Conservation (phyloP, 1,140 invertebrate species). For the Aplysia californica region DNA sequence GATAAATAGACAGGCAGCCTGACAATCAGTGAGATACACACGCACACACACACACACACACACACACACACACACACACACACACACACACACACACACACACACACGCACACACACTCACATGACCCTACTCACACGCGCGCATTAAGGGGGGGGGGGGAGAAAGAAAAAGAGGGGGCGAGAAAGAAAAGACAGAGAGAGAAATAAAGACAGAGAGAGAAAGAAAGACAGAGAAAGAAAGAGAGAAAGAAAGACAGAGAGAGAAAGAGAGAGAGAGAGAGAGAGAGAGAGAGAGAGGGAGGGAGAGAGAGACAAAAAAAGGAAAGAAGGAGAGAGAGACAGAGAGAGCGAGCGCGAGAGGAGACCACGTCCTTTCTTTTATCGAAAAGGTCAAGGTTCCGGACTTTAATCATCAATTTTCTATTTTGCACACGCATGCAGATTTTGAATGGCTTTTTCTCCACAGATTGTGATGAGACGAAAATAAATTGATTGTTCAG, state of each 20-base stretch:
- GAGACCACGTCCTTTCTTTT: no score
- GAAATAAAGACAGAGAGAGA: background rate
- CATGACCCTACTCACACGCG: no score
- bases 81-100: background rate
- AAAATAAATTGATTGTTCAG: no score
- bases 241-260: constrained; percentile 21
- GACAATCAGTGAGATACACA: background rate
- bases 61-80: background rate
- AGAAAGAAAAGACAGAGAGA: background rate
- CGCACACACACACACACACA: background rate
- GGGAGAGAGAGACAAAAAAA: background rate
- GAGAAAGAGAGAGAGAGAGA: constrained; percentile 33
- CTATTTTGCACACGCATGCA: no score
- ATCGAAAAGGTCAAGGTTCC: no score
- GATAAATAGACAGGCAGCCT: background rate
- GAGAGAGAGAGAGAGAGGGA: constrained; percentile 18
- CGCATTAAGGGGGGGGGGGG: no score
- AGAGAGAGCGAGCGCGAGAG: no score
- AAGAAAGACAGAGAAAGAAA: constrained; percentile 5
- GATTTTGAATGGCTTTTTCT: no score
- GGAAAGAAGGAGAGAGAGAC: background rate
- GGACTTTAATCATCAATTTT: no score
- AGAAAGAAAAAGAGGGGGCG: background rate
- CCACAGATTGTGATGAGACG: no score
- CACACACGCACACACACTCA: background rate